Conservation (phyloP, 2,888 invertebrate genomes). For the Scrobipalpa atriplicella region DNA sequence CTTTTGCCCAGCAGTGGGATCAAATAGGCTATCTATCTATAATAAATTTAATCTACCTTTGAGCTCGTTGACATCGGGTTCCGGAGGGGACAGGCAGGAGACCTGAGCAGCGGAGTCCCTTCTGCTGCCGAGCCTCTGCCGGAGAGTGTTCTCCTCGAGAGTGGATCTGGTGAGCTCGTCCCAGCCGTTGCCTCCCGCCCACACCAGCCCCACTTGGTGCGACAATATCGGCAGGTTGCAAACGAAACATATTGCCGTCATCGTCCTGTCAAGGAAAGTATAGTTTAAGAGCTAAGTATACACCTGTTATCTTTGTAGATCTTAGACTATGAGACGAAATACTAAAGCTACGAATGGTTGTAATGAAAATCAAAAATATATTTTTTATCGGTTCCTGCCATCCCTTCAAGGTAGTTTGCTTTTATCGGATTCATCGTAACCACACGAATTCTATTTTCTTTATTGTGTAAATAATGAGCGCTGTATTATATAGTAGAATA, state of each 20-base stretch:
- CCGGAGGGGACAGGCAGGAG: conserved; percentile 91
- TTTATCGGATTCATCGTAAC: neutral
- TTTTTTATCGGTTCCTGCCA: neutral
- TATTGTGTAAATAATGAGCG: too few species aligned
- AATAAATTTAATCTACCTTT: conserved; percentile 66
- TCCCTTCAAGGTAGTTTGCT: neutral
- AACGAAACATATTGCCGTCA: conserved; percentile 97
- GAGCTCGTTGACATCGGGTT: conserved; percentile 85
- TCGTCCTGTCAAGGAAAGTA: conserved; percentile 86
- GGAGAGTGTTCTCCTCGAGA: conserved; percentile 91
- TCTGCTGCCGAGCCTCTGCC: conserved; percentile 92
- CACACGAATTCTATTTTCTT: neutral
- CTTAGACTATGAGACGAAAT: too few species aligned
- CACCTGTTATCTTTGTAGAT: neutral
- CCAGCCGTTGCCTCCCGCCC: conserved; percentile 97
- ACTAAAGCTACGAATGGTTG: too few species aligned
- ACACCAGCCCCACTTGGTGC: conserved; percentile 96
- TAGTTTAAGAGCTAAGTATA: neutral
- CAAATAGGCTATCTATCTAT: too few species aligned
- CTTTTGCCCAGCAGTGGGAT: too few species aligned
- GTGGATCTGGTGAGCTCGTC: conserved; percentile 95
- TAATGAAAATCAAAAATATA: neutral
- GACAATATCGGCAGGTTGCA: conserved; percentile 97
- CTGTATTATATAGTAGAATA: too few species aligned
- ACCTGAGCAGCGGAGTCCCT: conserved; percentile 97